A percentile compares a stretch with the other conserved stretches of the same genome.
These are phyloP conservation scores for Homarus americanus DNA, from an alignment of 1,140 invertebrate species.

Conservation along the genomic window DNA sequence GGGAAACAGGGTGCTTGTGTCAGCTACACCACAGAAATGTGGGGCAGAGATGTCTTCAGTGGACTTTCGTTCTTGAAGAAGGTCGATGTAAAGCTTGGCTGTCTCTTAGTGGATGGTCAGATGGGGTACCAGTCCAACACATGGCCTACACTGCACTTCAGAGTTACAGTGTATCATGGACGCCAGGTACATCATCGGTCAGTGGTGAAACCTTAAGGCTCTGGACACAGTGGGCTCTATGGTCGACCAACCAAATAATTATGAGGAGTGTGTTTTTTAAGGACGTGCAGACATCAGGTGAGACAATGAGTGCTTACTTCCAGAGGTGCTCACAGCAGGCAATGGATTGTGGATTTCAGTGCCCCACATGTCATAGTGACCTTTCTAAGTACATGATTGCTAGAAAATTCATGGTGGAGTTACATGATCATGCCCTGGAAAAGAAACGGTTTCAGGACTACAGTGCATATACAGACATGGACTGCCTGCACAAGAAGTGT, in stretches of 20 bases:
- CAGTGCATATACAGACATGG: not conserved
- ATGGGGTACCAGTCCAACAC: not conserved
- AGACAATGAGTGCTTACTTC: slow-evolving; percentile 10
- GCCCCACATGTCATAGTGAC: too few relatives aligned
- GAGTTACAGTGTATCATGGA: not conserved
- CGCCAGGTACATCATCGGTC: not conserved
- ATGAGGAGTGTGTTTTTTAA: slow-evolving; percentile 8
- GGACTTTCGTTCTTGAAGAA: not conserved
- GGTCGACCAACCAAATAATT: slow-evolving; percentile 1
- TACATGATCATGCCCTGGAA: not conserved
- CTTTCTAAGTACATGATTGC: too few relatives aligned
- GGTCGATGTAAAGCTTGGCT: not conserved
- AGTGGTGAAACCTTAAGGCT: not conserved
- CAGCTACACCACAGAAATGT: not conserved
- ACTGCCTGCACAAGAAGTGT: not conserved
- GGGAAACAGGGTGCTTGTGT: not conserved
- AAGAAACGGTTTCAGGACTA: not conserved
- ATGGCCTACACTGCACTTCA: too few relatives aligned
- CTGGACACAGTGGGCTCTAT: not conserved
- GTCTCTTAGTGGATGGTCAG: not conserved
- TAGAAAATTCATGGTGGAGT: slow-evolving; percentile 7
- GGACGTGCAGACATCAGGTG: not conserved
- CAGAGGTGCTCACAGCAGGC: not conserved
- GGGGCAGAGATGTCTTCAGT: not conserved
- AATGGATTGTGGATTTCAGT: too few relatives aligned